A percentile compares a stretch with the other conserved stretches of the same genome.
phyloP scores from a whole-genome alignment of 2,113 vertebrate genomes.

The Pogona vitticeps region DNA sequence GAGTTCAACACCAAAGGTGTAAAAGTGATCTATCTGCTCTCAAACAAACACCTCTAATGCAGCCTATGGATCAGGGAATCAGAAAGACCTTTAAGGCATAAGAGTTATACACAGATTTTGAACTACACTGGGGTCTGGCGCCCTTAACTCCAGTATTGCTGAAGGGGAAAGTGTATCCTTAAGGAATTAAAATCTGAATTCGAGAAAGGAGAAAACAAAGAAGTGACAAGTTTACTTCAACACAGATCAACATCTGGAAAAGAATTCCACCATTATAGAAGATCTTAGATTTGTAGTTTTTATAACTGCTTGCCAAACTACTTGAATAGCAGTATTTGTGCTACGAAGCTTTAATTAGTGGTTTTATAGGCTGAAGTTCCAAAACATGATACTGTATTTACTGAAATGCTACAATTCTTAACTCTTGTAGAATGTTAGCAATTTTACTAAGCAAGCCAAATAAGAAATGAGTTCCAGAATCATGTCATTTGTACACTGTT shows the following conservation, averaged over 20 bases:
- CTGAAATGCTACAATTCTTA: neutral
- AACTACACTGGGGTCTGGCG: no score
- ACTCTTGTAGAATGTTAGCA: conserved; percentile 8
- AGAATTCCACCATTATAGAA: neutral
- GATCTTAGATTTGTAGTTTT: neutral
- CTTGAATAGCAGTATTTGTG: neutral
- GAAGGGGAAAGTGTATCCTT: no score
- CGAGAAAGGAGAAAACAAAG: neutral
- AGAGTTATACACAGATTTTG: no score
- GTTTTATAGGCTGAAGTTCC: neutral
- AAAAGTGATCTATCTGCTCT: no score
- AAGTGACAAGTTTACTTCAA: neutral
- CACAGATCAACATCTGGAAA: neutral
- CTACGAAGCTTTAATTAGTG: neutral
- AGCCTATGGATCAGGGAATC: no score
- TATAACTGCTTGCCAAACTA: neutral
- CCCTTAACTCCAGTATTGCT: no score
- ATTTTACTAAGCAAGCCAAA: conserved; percentile 42
- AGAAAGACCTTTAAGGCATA: no score
- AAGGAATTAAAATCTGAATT: neutral
- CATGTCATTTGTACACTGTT: conserved; percentile 27
- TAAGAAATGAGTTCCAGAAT: conserved; percentile 26
- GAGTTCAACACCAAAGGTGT: no score
- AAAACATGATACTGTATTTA: neutral
- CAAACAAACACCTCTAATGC: no score